Evolutionary conservation across 2,888 invertebrate species (phyloP), one percentile per base, ranked within the genome.

Genomic region (Protophormia terraenovae): DNA sequence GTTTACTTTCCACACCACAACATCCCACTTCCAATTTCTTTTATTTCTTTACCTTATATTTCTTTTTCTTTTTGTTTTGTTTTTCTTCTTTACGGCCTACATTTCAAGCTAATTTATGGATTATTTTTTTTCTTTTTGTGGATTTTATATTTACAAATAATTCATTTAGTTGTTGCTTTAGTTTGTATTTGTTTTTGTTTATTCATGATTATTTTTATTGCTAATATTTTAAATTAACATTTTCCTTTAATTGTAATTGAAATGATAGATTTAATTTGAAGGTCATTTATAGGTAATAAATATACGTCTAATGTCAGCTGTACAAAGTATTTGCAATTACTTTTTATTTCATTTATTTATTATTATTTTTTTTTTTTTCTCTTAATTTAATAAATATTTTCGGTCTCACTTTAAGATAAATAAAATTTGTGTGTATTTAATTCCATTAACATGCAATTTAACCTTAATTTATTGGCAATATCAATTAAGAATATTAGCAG

Each of bases 401-500:
- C n/a, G 64, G 2, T 0, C 5, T 32, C 1, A 45, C 41, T 73
- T 75, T 47, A 47, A 6, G 3, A 12, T 10, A 14, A 29, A 45
- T 73, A 73, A 47, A 35, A 19, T 10, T 3, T 58, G 32, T 67
- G 22, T 58, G 12, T 58, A 5, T 47, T 45, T 58, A 45, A 16
- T 58, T 67, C 32, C 12, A 67, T 77, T 77, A 58, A 32, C 27
- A 16, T 58, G 22, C 10, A 24, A 45, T 73, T 47, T 16, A 32
- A 67, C 66, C 58, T 60, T 19, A 60, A 50, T 78, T 69, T 60
- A 62, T 69, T 60, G 50, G 27, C 60, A 27, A 78, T 78, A 78
- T 78, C 78, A 78, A 78, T 69, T 78, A 35, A 35, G 69, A 69
- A 38, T 50, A 62, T 69, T 69, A 38, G 38, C 69, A 60, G 14